Base-by-base conservation (phyloP, 1,140 invertebrate species). In the Neelides sp. region DNA sequence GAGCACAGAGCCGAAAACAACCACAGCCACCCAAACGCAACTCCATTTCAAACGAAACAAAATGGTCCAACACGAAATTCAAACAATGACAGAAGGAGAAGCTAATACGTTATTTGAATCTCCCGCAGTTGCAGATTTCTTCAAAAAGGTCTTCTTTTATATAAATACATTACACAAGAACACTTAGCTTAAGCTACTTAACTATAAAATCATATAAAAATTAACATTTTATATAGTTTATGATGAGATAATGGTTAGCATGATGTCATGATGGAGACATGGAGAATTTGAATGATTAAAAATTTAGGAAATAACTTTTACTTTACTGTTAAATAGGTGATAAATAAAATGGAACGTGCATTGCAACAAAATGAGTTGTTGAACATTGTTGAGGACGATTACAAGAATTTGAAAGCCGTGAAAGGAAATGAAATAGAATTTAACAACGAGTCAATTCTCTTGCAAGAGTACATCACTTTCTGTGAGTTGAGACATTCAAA, bases 401-500 rank as follows among this genome's bases (percentile, higher is more conserved):
- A 54, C 24, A 23, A 52, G 2, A 49, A 48, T 15, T 32, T 61
- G 12, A 40, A 47, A 30, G 53, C 45, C 1, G 42, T 39, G 7
- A 54, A 50, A 26, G 56, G 56, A 13, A 46, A 58, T 22, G 52
- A 55, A 35, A 40, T 49, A 20, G 59, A 58, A 39, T 57, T 53
- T 34, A 54, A 48, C 15, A 50, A 41, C n/a, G 56, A 58, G 13
- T 43, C 50, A 4, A 17, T 54, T 5, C 24, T 52, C 1, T 28
- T 58, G 1, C 37, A 70, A 64, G 70, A 73, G 48, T 71, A 68
- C 58, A 70, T 71, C 55, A 70, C 70, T 2, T 72, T 69, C 49
- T 66, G 66, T 42, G 70, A 72, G 48, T 59, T 72, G 7, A 64
- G 69, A 55, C 69, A 68, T 54, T 67, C 65, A 35, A 71, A 71